Evolutionary conservation across 2,113 vertebrate genomes (phyloP).

Genomic region (Aegithalos caudatus): DNA sequence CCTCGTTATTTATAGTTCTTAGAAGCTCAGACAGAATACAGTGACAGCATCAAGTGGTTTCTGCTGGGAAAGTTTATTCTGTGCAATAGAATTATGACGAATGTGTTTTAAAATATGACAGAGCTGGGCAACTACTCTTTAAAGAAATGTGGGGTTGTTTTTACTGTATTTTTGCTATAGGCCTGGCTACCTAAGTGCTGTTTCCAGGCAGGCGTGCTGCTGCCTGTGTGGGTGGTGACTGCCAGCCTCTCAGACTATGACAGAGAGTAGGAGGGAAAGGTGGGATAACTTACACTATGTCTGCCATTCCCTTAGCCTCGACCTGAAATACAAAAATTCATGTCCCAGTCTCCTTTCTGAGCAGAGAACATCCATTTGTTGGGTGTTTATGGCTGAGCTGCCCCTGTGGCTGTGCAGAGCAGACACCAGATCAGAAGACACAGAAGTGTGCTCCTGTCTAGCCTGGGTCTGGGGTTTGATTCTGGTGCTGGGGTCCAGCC

Average conservation of each 20-base stretch:
- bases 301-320: not conserved
- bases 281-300: not conserved
- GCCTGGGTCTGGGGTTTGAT: not conserved
- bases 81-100: not conserved
- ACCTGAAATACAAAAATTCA: not conserved
- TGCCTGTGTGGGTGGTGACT: not conserved
- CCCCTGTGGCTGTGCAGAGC: not conserved
- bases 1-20: not conserved
- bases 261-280: not conserved
- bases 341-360: not conserved
- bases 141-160: not conserved
- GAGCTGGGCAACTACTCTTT: not conserved
- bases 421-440: not conserved
- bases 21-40: not conserved
- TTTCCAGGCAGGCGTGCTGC: not conserved
- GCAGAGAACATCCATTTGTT: not conserved
- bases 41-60: not conserved
- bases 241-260: not conserved
- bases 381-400: not conserved
- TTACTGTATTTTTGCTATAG: not conserved
- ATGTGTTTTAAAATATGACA: not conserved
- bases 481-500: not conserved
- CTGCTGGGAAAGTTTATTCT: not conserved
- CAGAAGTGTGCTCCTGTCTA: fast-evolving
- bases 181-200: not conserved